Evolutionary conservation across 2,888 invertebrate genomes (phyloP).

Genomic region (Scelioninae gen. 1): DNA sequence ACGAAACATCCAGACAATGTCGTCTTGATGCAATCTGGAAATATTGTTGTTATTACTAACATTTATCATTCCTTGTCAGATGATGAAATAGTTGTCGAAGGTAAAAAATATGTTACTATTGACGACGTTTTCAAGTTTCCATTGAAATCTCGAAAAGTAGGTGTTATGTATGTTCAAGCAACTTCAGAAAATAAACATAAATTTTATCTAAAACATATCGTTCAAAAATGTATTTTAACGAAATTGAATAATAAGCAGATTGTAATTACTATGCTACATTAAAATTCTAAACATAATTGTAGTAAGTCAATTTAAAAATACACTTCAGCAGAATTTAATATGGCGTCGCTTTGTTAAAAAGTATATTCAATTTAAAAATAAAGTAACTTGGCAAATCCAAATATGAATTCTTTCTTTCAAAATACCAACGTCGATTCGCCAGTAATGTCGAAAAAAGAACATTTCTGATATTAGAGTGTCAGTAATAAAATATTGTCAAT

Average conservation of each 20-base stretch:
- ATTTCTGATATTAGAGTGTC: too few species aligned
- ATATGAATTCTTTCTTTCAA: neutral
- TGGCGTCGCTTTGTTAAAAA: neutral
- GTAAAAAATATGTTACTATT: slow-evolving; percentile 3
- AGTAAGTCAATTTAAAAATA: too few species aligned
- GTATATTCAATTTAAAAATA: neutral
- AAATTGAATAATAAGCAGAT: neutral
- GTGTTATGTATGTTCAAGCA: slow-evolving; percentile 4
- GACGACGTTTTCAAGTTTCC: slow-evolving; percentile 2
- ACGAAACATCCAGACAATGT: slow-evolving; percentile 6
- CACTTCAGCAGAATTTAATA: neutral
- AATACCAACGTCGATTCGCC: slow-evolving; percentile 4
- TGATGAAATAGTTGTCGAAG: slow-evolving; percentile 5
- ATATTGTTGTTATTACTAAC: slow-evolving; percentile 10
- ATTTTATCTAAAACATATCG: slow-evolving; percentile 6
- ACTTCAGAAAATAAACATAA: neutral
- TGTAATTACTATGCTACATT: slow-evolving; percentile 10
- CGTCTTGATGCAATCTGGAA: neutral
- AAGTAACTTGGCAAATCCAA: neutral
- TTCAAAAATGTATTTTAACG: slow-evolving; percentile 14
- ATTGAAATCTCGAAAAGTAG: neutral
- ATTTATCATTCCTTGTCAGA: neutral
- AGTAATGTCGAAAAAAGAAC: too few species aligned
- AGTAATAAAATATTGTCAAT: neutral
- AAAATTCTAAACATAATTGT: neutral